A percentile compares a stretch with the other conserved stretches of the same genome.
Conservation (phyloP, 2,888 invertebrate species). For the Ptilodon capucinus region DNA sequence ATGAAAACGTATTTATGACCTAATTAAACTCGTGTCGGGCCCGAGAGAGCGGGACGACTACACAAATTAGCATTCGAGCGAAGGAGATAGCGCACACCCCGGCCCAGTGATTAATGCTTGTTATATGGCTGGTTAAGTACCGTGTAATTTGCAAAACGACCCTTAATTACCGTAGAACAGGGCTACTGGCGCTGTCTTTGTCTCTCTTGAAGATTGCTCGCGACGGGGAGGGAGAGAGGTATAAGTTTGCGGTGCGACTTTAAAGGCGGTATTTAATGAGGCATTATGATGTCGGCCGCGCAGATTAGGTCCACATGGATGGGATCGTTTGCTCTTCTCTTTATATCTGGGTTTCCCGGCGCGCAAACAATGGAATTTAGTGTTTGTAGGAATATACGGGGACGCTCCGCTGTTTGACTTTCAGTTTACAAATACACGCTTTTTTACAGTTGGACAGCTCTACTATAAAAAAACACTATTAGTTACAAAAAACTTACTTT, state of each 20-base stretch:
- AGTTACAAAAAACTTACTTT: too few relatives aligned
- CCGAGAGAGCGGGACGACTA: slow-evolving; percentile 47
- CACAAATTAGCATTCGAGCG: slow-evolving; percentile 28
- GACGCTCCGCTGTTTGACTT: slow-evolving; percentile 36
- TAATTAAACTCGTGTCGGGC: slow-evolving; percentile 78
- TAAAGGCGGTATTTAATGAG: slow-evolving; percentile 79
- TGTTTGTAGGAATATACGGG: slow-evolving; percentile 43
- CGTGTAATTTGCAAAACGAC: slow-evolving; percentile 90
- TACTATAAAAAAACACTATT: too few relatives aligned
- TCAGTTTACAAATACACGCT: slow-evolving; percentile 23
- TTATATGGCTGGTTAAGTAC: slow-evolving; percentile 88
- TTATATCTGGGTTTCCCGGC: slow-evolving; percentile 73
- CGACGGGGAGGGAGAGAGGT: slow-evolving; percentile 51
- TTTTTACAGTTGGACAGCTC: slow-evolving; percentile 11
- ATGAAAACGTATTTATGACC: slow-evolving; percentile 83
- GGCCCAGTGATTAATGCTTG: slow-evolving; percentile 84
- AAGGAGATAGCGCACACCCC: slow-evolving; percentile 56
- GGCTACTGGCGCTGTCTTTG: slow-evolving; percentile 72
- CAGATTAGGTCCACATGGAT: slow-evolving; percentile 78
- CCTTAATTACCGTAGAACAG: slow-evolving; percentile 84
- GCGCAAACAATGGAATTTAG: slow-evolving; percentile 57
- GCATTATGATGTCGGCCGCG: slow-evolving; percentile 78
- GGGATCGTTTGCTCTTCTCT: slow-evolving; percentile 71
- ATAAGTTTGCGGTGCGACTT: slow-evolving; percentile 60
- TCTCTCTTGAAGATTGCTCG: slow-evolving; percentile 38